phyloP scores from a whole-genome alignment of 2,113 vertebrate genomes.

The Gymnocephalus cernua region DNA sequence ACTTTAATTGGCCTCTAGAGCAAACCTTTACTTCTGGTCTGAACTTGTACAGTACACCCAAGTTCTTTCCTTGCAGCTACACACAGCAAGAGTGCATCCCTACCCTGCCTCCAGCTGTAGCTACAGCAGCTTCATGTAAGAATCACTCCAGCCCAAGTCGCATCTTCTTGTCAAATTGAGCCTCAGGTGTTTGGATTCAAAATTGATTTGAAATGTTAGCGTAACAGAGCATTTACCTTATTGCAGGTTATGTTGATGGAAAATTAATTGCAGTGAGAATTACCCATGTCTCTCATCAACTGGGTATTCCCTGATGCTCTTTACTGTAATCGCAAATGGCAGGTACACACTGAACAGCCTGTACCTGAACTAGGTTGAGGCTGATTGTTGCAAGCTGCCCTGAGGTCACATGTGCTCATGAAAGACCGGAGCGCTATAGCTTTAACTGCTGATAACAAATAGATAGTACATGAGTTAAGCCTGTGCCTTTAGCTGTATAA shows the following conservation, averaged over 20 bases:
- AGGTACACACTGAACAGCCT: background rate
- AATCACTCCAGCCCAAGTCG: no score
- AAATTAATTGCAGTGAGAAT: no score
- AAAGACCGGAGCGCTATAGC: background rate
- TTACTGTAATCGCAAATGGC: background rate
- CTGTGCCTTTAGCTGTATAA: background rate
- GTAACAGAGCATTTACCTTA: no score
- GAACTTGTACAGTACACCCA: background rate
- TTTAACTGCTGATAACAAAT: background rate
- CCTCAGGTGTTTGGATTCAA: no score
- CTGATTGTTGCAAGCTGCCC: background rate
- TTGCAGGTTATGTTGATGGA: no score
- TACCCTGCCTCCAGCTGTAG: no score
- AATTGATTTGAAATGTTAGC: no score
- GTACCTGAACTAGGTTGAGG: constrained; percentile 15
- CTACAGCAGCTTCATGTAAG: no score
- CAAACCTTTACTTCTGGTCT: background rate
- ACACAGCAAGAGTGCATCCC: background rate
- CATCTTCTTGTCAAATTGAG: no score
- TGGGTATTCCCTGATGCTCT: no score
- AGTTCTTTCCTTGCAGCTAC: constrained; percentile 40
- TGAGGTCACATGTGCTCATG: background rate
- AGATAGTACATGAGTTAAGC: background rate
- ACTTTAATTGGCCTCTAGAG: background rate
- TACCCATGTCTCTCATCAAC: no score